Evolutionary conservation across 2,113 vertebrate genomes (phyloP).

Genomic region (Prolemur simus): DNA sequence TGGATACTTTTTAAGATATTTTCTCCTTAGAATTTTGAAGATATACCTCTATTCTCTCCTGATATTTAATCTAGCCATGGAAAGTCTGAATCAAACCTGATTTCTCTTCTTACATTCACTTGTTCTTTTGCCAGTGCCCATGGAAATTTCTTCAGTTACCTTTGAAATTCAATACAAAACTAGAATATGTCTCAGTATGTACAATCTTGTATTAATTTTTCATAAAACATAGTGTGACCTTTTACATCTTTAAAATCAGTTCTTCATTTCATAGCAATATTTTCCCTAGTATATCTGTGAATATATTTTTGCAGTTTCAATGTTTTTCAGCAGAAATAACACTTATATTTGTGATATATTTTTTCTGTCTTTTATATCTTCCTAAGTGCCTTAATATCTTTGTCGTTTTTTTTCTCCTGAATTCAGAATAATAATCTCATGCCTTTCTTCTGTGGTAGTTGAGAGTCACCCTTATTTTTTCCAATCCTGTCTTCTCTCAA

Average conservation of each 20-base stretch:
- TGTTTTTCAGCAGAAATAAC: background rate
- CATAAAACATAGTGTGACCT: background rate
- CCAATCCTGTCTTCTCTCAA: background rate
- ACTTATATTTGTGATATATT: background rate
- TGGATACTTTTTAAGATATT: background rate
- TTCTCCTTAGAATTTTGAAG: background rate
- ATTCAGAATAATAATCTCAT: background rate
- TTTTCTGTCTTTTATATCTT: background rate
- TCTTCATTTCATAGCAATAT: background rate
- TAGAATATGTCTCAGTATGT: background rate
- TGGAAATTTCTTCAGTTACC: background rate
- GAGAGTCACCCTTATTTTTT: background rate
- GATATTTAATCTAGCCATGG: background rate
- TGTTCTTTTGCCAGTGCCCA: background rate
- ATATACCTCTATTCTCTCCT: background rate
- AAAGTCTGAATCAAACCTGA: background rate
- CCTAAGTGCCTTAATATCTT: background rate
- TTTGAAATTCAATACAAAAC: background rate
- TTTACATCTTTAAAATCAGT: background rate
- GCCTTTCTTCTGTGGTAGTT: background rate
- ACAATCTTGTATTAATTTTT: constrained; percentile 26
- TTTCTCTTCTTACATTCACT: background rate
- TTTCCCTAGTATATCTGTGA: background rate
- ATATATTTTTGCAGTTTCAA: background rate
- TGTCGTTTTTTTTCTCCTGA: background rate